These are phyloP conservation scores for Agrotis ipsilon DNA, from an alignment of 2,888 invertebrate species.

Conservation along the genomic window DNA sequence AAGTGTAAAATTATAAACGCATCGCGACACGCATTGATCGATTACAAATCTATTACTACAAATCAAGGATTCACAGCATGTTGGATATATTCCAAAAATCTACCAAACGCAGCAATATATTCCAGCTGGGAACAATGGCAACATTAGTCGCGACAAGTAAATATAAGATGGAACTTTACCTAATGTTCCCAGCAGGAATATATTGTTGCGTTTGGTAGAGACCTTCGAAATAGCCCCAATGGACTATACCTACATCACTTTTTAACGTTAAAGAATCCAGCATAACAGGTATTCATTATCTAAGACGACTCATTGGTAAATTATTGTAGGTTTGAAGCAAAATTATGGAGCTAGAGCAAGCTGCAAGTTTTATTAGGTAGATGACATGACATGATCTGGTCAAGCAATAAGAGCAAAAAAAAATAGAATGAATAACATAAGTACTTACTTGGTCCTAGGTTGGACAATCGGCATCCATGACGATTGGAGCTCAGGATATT, in stretches of 20 bases:
- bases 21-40: neutral
- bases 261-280: too few species aligned
- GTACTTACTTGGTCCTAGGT: constrained; percentile 15
- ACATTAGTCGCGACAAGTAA: too few species aligned
- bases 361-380: neutral
- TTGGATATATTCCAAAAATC: too few species aligned
- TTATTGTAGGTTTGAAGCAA: constrained; percentile 1
- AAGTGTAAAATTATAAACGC: neutral
- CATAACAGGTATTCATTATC: too few species aligned
- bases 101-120: too few species aligned
- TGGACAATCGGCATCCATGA: neutral
- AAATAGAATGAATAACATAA: neutral
- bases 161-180: too few species aligned
- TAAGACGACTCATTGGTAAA: too few species aligned
- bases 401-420: constrained; percentile 28
- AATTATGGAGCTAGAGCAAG: neutral
- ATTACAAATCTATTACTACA: neutral
- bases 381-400: neutral
- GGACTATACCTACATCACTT: too few species aligned
- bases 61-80: neutral
- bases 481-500: neutral
- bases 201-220: too few species aligned
- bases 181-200: too few species aligned
- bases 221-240: too few species aligned
- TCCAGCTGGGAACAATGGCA: too few species aligned